phyloP scores from a whole-genome alignment of 2,113 vertebrate species.

The Rhabdomys dilectus region DNA sequence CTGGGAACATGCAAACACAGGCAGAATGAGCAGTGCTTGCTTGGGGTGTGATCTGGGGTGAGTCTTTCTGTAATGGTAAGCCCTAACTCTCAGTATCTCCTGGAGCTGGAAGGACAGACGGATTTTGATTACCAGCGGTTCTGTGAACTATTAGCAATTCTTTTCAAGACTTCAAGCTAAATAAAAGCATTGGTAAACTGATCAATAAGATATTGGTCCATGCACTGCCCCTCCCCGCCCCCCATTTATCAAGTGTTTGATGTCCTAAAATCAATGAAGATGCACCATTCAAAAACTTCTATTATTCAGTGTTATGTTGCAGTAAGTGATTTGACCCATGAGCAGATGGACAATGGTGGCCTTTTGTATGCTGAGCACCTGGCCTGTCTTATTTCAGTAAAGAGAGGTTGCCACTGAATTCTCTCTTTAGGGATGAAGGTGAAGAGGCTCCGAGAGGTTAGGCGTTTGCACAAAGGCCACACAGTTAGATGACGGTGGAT shows the following conservation, averaged over 20 bases:
- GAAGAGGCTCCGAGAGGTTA: neutral
- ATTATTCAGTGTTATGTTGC: conserved; percentile 56
- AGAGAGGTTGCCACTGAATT: neutral
- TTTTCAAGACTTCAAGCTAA: conserved; percentile 60
- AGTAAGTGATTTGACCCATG: conserved; percentile 47
- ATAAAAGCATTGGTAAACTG: conserved; percentile 46
- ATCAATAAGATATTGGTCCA: conserved; percentile 64
- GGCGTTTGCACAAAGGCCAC: neutral
- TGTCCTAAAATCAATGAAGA: conserved; percentile 68
- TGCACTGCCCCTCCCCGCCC: neutral
- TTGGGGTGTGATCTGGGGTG: no score
- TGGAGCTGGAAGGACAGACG: neutral
- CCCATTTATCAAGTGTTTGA: conserved; percentile 60
- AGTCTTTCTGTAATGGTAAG: neutral
- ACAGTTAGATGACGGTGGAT: neutral
- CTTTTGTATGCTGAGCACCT: neutral
- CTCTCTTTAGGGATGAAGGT: neutral
- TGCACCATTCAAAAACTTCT: conserved; percentile 45
- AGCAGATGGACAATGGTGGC: conserved; percentile 34
- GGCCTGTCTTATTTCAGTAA: neutral
- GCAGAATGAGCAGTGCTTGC: neutral
- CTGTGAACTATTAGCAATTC: neutral
- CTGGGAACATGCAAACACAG: neutral
- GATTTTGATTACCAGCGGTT: neutral
- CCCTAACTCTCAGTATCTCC: neutral